Evolutionary conservation across 2,113 vertebrate genomes (phyloP), one percentile per base, ranked within the genome.

Genomic region (Bombycilla garrulus): DNA sequence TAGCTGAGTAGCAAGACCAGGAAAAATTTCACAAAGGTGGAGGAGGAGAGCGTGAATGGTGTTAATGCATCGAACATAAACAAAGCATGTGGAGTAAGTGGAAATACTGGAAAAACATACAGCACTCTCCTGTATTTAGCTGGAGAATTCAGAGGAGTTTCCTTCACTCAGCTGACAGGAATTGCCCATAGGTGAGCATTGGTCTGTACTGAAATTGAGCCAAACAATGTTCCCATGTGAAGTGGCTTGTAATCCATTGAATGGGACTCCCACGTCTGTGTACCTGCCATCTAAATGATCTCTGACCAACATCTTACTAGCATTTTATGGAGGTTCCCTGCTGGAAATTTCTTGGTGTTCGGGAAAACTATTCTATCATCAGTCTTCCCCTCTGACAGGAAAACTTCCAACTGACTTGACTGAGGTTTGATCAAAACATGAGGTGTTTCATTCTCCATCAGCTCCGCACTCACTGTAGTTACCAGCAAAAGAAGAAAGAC

Each of bases 161-260:
- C 6, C 35, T 81, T 64, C 16, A 14, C 47, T 81, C 48, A 57
- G 14, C 36, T 48, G 28, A 29, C 16, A 40, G 57, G 42, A 65
- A 57, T 33, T 86, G 8, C 6, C 22, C 42, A 20, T 14, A 64
- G 58, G 17, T 81, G n/a, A 67, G 11, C 31, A 16, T 1, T 53
- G 7, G 2, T 35, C 40, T 5, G 2, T n/a, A 16, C 51, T 84
- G 45, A 86, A 28, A 25, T 5, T 2, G 5, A 91, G 44, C 4
- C 56, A 71, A 81, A 33, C 0, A 0, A 5, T 18, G 10, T 33
- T 24, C 47, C 45, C 8, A 3, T 4, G 4, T 60, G 56, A 70
- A 66, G 38, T 38, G n/a, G 9, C 16, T 81, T 48, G 3, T 15
- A 19, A 48, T 47, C 24, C 36, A 28, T 29, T 29, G 33, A 66